Conservation (phyloP, 2,113 vertebrate species). For the Oreotrochilus melanogaster region DNA sequence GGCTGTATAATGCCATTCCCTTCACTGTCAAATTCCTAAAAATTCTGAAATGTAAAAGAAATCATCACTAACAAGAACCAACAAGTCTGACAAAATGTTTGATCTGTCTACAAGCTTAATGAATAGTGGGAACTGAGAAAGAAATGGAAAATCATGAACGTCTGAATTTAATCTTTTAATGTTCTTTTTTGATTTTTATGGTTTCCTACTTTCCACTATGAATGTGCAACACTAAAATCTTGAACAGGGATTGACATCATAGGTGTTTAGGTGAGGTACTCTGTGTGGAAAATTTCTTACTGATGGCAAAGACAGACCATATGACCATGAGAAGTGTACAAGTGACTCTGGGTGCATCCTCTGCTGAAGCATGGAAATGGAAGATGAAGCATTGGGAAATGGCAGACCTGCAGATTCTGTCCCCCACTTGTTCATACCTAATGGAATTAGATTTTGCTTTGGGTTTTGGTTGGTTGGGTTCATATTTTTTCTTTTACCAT, state of each 20-base stretch:
- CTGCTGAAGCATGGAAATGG: not conserved
- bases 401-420: not conserved
- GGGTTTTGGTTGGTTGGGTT: not conserved
- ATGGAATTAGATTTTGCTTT: not conserved
- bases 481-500: not conserved
- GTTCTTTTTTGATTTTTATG: not conserved
- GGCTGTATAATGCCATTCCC: constrained; percentile 72
- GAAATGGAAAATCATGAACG: not conserved
- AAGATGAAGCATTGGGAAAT: not conserved
- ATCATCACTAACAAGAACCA: constrained; percentile 10
- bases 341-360: not conserved
- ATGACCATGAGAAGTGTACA: not conserved
- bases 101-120: not conserved
- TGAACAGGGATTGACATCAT: not conserved
- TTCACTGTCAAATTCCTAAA: constrained; percentile 70
- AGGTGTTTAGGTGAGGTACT: not conserved
- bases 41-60: constrained; percentile 65
- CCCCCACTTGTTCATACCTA: not conserved
- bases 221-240: not conserved
- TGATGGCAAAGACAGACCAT: not conserved
- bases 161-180: not conserved
- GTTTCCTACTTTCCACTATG: not conserved
- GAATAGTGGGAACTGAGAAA: not conserved
- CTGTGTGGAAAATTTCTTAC: not conserved
- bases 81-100: constrained; percentile 8